Conservation (phyloP, 2,797 vertebrate species). For the Muscicapa striata region DNA sequence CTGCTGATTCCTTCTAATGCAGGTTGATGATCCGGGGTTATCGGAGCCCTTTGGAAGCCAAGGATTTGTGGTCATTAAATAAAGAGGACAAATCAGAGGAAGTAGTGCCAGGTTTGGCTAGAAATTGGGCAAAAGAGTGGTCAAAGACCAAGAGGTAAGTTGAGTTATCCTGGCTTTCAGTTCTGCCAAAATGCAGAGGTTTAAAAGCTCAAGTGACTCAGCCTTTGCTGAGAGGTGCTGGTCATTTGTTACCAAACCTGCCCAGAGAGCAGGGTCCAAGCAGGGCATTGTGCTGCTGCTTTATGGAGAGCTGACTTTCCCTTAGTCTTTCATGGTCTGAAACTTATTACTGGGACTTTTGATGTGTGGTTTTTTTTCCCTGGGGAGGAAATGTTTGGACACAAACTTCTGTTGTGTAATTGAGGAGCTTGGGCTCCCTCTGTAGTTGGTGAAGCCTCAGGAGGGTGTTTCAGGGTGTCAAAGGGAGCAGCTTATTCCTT, state of each 20-base stretch:
- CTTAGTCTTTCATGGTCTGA: neutral
- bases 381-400: neutral
- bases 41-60: slow-evolving; percentile 86
- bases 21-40: slow-evolving; percentile 90
- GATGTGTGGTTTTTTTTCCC: neutral
- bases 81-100: slow-evolving; percentile 84
- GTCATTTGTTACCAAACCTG: neutral
- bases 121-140: slow-evolving; percentile 87
- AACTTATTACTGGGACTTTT: neutral
- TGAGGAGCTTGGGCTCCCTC: slow-evolving; percentile 37
- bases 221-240: neutral
- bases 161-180: neutral
- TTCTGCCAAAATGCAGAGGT: neutral
- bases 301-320: neutral
- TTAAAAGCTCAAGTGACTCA: neutral
- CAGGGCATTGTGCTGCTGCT: neutral
- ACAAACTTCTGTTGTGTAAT: neutral
- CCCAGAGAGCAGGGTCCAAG: neutral
- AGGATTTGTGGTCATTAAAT: slow-evolving; percentile 93
- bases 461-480: neutral
- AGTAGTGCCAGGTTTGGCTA: slow-evolving; percentile 86
- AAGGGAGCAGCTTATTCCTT: slow-evolving; percentile 8
- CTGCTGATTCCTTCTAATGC: neutral
- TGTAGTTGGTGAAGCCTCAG: neutral
- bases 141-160: slow-evolving; percentile 86